Evolutionary conservation across 2,888 invertebrate species (phyloP).

Genomic region (Stenurella melanura): DNA sequence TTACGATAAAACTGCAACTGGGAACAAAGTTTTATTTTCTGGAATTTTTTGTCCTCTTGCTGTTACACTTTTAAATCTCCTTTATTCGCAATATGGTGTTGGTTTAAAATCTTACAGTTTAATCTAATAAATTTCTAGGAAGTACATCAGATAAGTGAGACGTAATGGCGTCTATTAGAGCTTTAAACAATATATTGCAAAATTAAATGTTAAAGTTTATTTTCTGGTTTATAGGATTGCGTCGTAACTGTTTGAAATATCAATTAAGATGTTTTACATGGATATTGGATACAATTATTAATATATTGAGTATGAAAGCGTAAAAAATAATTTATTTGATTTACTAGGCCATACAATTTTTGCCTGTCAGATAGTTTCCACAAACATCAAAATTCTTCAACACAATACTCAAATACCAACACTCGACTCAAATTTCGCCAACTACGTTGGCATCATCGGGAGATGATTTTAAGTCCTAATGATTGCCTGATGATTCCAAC

Average conservation of each 20-base stretch:
- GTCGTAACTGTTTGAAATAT: too few relatives aligned
- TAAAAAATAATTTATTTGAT: not conserved
- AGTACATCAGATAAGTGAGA: not conserved
- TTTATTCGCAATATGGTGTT: not conserved
- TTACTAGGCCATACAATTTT: too few relatives aligned
- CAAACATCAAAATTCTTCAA: too few relatives aligned
- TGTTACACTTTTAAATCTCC: not conserved
- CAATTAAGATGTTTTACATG: too few relatives aligned
- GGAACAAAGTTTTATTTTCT: conserved; percentile 4
- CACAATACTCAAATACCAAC: too few relatives aligned
- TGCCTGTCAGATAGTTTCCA: too few relatives aligned
- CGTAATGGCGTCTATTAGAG: not conserved
- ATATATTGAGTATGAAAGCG: not conserved
- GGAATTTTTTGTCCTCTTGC: not conserved
- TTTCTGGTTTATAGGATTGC: not conserved
- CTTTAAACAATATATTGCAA: conserved; percentile 4
- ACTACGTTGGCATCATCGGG: too few relatives aligned
- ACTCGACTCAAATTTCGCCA: too few relatives aligned
- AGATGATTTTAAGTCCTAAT: too few relatives aligned
- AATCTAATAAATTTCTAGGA: conserved; percentile 2
- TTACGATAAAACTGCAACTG: conserved; percentile 1
- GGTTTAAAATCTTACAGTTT: conserved; percentile 11
- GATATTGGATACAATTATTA: too few relatives aligned
- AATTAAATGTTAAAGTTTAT: conserved; percentile 12
- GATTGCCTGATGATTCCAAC: too few relatives aligned